phyloP scores from a whole-genome alignment of 1,140 invertebrate genomes.

The Sarcophaga peregrina region DNA sequence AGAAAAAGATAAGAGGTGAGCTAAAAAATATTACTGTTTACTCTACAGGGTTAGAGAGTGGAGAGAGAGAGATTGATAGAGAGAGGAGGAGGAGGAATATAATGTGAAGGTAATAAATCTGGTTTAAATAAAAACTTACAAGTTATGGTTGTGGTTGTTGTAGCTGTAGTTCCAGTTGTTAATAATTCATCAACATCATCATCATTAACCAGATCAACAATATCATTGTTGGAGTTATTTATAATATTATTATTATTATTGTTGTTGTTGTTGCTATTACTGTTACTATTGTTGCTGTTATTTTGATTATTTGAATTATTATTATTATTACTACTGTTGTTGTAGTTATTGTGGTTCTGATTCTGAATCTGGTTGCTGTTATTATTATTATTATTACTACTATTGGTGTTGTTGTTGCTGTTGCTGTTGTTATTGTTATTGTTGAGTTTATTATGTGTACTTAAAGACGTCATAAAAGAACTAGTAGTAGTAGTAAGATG shows the following conservation, averaged over 20 bases:
- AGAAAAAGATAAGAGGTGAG: not conserved
- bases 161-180: slow-evolving; percentile 47
- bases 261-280: slow-evolving; percentile 47
- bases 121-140: slow-evolving; percentile 59
- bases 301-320: not conserved
- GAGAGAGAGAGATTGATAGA: not conserved
- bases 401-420: slow-evolving; percentile 46
- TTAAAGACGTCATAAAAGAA: not conserved
- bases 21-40: not conserved
- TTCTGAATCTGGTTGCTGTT: slow-evolving; percentile 52
- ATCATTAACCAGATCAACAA: slow-evolving; percentile 26
- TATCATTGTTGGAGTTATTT: slow-evolving; percentile 43
- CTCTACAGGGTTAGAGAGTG: not conserved
- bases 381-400: slow-evolving; percentile 54
- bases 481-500: not conserved
- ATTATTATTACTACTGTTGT: not conserved
- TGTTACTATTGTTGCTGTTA: slow-evolving; percentile 30
- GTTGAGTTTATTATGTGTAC: not conserved
- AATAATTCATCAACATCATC: slow-evolving; percentile 42
- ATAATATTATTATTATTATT: slow-evolving; percentile 47
- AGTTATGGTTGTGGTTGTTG: slow-evolving; percentile 50
- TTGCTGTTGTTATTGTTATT: slow-evolving; percentile 44
- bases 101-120: slow-evolving; percentile 13
- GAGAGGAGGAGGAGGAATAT: not conserved
- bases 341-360: slow-evolving; percentile 47